Percentiles rank a stretch among this genome's conserved stretches.
These are phyloP conservation scores for Emys orbicularis DNA, from an alignment of 2,797 vertebrate species.

Conservation along the genomic window DNA sequence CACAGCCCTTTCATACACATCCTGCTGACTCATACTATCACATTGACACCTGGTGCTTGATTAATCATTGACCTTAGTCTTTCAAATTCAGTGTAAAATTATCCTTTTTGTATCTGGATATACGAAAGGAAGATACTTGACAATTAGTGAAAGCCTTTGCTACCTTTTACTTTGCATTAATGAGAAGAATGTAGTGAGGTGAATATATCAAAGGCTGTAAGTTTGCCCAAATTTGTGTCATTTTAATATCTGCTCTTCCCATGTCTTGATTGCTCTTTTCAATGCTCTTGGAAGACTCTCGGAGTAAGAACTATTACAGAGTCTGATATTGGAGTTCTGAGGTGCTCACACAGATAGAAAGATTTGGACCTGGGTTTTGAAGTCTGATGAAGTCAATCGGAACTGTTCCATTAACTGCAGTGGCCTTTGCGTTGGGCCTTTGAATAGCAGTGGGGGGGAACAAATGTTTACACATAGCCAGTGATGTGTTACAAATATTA, in stretches of 20 bases:
- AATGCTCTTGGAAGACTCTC: not conserved
- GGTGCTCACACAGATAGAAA: not conserved
- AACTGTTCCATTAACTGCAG: not conserved
- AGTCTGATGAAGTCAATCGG: not conserved
- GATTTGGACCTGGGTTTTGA: not conserved
- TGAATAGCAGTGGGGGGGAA: not conserved
- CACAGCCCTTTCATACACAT: not conserved
- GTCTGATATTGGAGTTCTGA: not conserved
- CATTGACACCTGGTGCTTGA: constrained; percentile 58
- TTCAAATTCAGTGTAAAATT: constrained; percentile 53
- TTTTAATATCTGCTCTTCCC: constrained; percentile 24
- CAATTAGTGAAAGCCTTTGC: constrained; percentile 9
- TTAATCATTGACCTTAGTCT: constrained; percentile 40
- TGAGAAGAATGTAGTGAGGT: not conserved
- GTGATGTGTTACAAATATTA: not conserved
- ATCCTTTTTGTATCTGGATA: constrained; percentile 29
- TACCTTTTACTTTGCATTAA: constrained; percentile 30
- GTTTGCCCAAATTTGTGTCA: not conserved
- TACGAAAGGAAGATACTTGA: constrained; percentile 20
- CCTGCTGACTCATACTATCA: constrained; percentile 28
- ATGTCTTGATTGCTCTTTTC: not conserved
- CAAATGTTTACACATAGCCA: not conserved
- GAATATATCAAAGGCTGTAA: not conserved
- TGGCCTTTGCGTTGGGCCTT: not conserved
- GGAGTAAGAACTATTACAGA: not conserved